Conservation (phyloP, 2,888 invertebrate species). For the Seladonia tumulorum region DNA sequence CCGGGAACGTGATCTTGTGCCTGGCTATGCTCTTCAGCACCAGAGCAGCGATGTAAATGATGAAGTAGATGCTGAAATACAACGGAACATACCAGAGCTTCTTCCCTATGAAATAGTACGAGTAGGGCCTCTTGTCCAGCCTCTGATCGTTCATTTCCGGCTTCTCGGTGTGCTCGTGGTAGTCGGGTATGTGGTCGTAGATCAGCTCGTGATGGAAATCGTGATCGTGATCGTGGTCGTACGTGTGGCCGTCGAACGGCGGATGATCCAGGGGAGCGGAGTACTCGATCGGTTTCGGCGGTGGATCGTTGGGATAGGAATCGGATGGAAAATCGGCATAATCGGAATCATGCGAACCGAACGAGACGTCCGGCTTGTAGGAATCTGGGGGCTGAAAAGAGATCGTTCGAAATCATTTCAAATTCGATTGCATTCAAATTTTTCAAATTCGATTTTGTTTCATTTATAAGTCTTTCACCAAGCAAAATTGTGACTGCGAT, state of each 20-base stretch:
- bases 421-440: no score
- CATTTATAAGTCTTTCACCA: no score
- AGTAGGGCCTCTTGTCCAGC: slow-evolving; percentile 85
- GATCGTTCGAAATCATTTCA: background rate
- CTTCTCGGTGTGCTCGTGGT: slow-evolving; percentile 80
- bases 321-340: slow-evolving; percentile 41
- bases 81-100: slow-evolving; percentile 91
- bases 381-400: slow-evolving; percentile 55
- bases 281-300: slow-evolving; percentile 73
- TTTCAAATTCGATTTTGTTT: no score
- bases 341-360: slow-evolving; percentile 38
- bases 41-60: slow-evolving; percentile 89
- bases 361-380: slow-evolving; percentile 46
- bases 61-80: slow-evolving; percentile 89
- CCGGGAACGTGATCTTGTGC: slow-evolving; percentile 87
- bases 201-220: slow-evolving; percentile 79
- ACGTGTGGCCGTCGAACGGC: slow-evolving; percentile 73
- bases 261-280: slow-evolving; percentile 79
- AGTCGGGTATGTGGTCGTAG: slow-evolving; percentile 81
- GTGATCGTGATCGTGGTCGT: slow-evolving; percentile 83
- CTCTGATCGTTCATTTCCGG: slow-evolving; percentile 82
- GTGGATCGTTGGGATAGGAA: slow-evolving; percentile 46
- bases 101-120: slow-evolving; percentile 91
- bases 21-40: slow-evolving; percentile 90
- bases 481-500: no score